These are phyloP conservation scores for Caenorhabditis inopinata DNA, from an alignment of 1,140 invertebrate species.

Conservation along the genomic window DNA sequence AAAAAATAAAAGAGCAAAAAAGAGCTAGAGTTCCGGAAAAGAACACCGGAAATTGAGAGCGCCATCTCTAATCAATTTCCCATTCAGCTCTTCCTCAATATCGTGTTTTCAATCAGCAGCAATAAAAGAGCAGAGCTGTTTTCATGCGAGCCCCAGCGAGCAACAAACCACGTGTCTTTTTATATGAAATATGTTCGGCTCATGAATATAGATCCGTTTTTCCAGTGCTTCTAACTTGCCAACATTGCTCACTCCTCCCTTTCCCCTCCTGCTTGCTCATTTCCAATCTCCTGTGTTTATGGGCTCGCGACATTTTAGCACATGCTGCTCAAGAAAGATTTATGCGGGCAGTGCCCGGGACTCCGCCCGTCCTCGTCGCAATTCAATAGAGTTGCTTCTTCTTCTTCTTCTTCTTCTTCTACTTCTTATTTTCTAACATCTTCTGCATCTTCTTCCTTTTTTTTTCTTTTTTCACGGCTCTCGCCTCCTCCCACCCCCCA, in stretches of 20 bases:
- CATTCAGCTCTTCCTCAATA: neutral
- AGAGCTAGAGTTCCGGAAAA: constrained; percentile 5
- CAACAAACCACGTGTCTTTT: neutral
- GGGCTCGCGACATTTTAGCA: constrained; percentile 29
- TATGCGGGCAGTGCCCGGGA: neutral
- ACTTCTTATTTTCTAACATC: neutral
- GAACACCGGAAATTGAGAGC: constrained; percentile 19
- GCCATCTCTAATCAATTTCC: neutral
- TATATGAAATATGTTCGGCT: neutral
- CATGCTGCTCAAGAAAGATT: constrained; percentile 34
- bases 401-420: constrained; percentile 4
- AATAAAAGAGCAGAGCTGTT: constrained; percentile 1
- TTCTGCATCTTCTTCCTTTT: neutral
- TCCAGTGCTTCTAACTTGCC: neutral
- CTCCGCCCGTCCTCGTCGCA: constrained; percentile 1
- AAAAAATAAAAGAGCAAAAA: neutral
- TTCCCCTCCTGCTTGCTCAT: neutral
- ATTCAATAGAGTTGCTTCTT: constrained; percentile 34
- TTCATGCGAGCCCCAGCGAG: too few species aligned
- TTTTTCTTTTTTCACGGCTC: neutral
- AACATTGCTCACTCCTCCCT: neutral
- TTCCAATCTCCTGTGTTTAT: constrained; percentile 28
- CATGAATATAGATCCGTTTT: too few species aligned
- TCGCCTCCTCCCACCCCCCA: neutral
- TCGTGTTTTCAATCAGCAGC: neutral